phyloP scores from a whole-genome alignment of 2,888 invertebrate species.

The Labia minor region DNA sequence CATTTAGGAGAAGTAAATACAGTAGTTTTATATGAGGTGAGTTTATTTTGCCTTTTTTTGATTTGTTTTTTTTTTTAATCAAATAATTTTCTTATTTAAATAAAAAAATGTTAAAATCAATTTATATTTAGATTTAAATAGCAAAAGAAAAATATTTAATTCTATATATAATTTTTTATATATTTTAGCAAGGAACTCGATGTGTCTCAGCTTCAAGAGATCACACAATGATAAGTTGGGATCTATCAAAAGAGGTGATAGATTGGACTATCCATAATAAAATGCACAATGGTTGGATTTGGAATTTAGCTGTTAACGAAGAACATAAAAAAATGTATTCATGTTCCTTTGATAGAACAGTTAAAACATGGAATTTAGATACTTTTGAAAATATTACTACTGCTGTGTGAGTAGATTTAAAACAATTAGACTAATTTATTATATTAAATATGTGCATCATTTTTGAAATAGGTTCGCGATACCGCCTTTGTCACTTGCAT shows the following conservation, averaged over 20 bases:
- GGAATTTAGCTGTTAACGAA: constrained; percentile 35
- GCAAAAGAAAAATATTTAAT: no score
- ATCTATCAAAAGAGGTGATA: constrained; percentile 31
- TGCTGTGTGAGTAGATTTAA: no score
- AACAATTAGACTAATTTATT: no score
- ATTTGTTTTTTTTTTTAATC: no score
- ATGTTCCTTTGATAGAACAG: constrained; percentile 50
- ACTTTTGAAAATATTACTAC: no score
- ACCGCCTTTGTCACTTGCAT: no score
- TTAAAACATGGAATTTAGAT: constrained; percentile 46
- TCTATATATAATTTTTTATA: not conserved
- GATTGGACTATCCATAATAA: constrained; percentile 29
- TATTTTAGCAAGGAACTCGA: constrained; percentile 18
- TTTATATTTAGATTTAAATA: no score
- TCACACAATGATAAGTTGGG: constrained; percentile 45
- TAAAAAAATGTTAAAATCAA: no score
- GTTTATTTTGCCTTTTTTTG: not conserved
- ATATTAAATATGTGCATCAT: no score
- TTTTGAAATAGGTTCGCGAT: no score
- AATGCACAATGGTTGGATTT: constrained; percentile 54
- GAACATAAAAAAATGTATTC: constrained; percentile 40
- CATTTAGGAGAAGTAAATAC: not conserved
- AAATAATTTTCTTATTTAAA: no score
- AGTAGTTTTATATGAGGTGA: not conserved
- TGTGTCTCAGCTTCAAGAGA: constrained; percentile 44